A percentile compares a stretch with the other conserved stretches of the same genome.
These are phyloP conservation scores for Numenius arquata DNA, from an alignment of 2,113 vertebrate genomes.

Conservation along the genomic window DNA sequence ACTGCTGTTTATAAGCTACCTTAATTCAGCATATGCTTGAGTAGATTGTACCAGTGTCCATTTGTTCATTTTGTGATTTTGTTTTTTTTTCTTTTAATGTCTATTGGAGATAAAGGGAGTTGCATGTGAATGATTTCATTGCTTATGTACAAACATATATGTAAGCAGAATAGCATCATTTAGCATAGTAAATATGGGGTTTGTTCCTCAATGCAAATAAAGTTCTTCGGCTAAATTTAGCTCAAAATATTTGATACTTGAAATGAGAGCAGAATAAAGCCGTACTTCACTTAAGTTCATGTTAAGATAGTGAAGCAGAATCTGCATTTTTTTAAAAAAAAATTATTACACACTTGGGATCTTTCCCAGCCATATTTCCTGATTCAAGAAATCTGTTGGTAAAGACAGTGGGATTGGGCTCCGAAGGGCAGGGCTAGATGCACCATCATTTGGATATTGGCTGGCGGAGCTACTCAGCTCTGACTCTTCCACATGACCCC, in stretches of 20 bases:
- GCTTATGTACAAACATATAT: neutral
- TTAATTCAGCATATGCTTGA: neutral
- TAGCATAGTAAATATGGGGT: neutral
- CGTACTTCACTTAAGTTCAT: neutral
- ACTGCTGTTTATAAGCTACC: neutral
- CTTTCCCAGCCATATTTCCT: neutral
- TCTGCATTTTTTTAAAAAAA: neutral
- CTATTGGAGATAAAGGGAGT: neutral
- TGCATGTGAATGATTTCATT: neutral
- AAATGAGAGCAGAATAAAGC: neutral
- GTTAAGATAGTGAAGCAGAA: neutral
- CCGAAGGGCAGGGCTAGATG: neutral
- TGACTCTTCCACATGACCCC: fast-evolving
- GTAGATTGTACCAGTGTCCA: neutral
- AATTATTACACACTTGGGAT: neutral
- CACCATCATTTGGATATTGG: neutral
- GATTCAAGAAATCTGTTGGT: neutral
- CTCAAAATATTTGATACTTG: neutral
- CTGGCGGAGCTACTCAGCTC: neutral
- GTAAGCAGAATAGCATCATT: neutral
- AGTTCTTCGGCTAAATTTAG: neutral
- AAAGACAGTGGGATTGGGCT: neutral
- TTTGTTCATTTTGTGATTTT: neutral
- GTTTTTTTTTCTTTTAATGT: neutral
- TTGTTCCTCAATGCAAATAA: neutral